Evolutionary conservation across 2,797 vertebrate species (phyloP), one percentile per base, ranked within the genome.

Genomic region (Anguilla obscura): DNA sequence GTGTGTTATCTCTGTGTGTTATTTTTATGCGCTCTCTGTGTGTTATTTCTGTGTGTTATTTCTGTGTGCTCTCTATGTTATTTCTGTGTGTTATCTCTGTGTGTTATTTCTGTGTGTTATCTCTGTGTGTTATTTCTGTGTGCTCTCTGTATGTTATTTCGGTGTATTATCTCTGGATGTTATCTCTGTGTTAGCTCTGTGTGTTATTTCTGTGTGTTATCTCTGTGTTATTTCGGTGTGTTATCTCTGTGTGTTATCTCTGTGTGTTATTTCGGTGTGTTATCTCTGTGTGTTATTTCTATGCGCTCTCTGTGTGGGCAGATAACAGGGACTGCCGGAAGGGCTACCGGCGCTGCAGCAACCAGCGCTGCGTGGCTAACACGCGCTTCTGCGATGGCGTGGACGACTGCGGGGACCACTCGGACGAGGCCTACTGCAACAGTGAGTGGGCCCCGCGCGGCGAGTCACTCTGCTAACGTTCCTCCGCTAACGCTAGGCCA

Each of bases 381-480:
- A 88, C 92, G 85, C 97, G 95, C 90, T 95, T 98, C 89, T 99
- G 98, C 91, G 97, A 99, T 2, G 97, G 97, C 0, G 93, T 92
- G 88, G 95, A 99, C 2, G 97, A 99, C 92, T 99, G 98, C 24
- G 97, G 97, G 21, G 98, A 99, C 94, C 97, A 96, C 89, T 98
- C 98, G 0, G 98, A 99, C 92, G 98, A 99, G 91, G 89, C 95
- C 54, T 97, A 97, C 92, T 99, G 98, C 90, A 97, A 98, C 96
- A 95, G 98, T 99, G 96, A 96, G 92, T 93, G 74, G 3, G 27
- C 0, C 9, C 14, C 2, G 1, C 71, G 18, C 33, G n/a, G 21
- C n/a, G 18, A 33, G 58, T 1, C n/a, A 4, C 9, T 54, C 27
- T 16, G 27, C 82, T 54, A 16, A 54, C 12, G 9, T 1, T 40